These are phyloP conservation scores for Blastobasis adustella DNA, from an alignment of 2,888 invertebrate species.

Conservation along the genomic window DNA sequence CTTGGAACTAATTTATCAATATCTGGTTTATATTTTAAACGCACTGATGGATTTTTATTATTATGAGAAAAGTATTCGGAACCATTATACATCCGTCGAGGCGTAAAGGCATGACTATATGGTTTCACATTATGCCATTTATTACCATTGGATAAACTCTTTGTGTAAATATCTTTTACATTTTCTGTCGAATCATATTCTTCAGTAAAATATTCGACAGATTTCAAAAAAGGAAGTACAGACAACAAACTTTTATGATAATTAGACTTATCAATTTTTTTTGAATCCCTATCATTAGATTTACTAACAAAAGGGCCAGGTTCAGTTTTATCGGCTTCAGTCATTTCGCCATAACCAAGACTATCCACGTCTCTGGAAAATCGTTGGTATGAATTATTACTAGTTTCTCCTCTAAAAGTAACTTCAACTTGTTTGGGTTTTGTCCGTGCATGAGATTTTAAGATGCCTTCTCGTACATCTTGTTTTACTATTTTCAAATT, in stretches of 20 bases:
- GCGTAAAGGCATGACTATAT: constrained; percentile 39
- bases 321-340: constrained; percentile 13
- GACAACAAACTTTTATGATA: constrained; percentile 29
- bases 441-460: constrained; percentile 39
- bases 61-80: constrained; percentile 8
- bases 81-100: constrained; percentile 31
- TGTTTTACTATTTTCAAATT: constrained; percentile 54
- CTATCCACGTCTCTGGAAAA: constrained; percentile 34
- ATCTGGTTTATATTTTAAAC: constrained; percentile 42
- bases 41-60: constrained; percentile 34
- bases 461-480: constrained; percentile 38
- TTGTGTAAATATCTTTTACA: constrained; percentile 35
- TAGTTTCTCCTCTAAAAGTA: constrained; percentile 36
- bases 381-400: constrained; percentile 22
- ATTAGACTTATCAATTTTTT: constrained; percentile 12
- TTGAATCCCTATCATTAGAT: not conserved
- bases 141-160: constrained; percentile 39
- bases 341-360: constrained; percentile 20
- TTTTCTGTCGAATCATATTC: constrained; percentile 17
- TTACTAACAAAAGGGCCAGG: constrained; percentile 20
- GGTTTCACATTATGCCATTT: constrained; percentile 62
- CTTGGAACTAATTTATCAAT: constrained; percentile 26
- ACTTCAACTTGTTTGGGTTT: constrained; percentile 42
- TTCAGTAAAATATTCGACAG: constrained; percentile 40
- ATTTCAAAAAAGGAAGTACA: constrained; percentile 51